Base-by-base conservation (phyloP, 64 coral and sea anemone species). In the Dendrophyllia cribrosa region DNA sequence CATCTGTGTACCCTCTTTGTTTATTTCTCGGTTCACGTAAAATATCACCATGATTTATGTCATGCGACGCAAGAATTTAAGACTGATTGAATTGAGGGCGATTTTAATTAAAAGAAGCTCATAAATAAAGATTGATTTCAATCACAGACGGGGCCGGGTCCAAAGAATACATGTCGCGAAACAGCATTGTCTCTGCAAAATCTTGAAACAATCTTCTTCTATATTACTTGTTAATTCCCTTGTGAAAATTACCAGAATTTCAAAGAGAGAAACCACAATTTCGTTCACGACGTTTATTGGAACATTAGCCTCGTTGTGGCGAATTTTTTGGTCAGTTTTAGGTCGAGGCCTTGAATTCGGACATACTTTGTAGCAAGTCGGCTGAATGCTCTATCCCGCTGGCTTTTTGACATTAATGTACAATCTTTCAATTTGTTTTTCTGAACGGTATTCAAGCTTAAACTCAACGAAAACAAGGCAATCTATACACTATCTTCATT, bases 51-150 rank as follows among this genome's bases (percentile, higher is more conserved):
- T 75, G 72, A 50, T 16, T 50, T 8, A 49, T 77, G 75, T 77
- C n/a, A 56, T 77, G 51, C 75, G 51, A 77, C n/a, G 51, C 19
- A 77, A 55, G 49, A 77, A 58, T 77, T 55, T 77, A 26, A 59
- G 26, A 60, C 22, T 79, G 56, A 79, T 69, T 15, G 23, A 23
- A 60, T 13, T 10, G 77, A 24, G 25, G 77, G 53, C 4, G 77
- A 79, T 59, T 79, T 79, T 79, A 79, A 79, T 79, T 79, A 79
- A 59, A 61, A 1, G 22, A 56, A 0, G 17, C 77, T 79, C 56
- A 79, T 77, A 77, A 12, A 77, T 53, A 56, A 23, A 77, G 50
- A 77, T 77, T 22, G 23, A 58, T 79, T 11, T 3, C n/a, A 69
- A 69, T 22, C 5, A 20, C 66, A 21, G 66, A 3, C n/a, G 22